These are phyloP conservation scores for Macropus fuliginosus DNA, from an alignment of 2,797 vertebrate genomes.

Conservation along the genomic window DNA sequence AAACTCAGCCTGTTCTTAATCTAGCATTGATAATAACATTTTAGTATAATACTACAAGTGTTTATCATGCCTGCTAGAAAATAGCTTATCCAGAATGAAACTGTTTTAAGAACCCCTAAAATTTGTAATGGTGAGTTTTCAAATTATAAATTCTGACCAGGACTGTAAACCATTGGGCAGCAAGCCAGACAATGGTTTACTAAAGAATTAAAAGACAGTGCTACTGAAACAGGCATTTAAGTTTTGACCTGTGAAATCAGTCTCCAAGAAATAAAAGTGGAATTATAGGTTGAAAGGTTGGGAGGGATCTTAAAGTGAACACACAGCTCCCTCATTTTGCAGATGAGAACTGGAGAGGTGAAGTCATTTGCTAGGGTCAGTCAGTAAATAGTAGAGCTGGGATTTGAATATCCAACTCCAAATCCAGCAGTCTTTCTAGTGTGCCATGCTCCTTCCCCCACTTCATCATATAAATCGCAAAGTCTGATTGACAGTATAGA, in stretches of 20 bases:
- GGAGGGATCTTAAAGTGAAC: background rate
- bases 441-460: background rate
- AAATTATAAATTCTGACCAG: background rate
- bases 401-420: background rate
- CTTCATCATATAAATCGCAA: background rate
- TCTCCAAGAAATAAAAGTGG: background rate
- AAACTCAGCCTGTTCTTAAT: conserved; percentile 52
- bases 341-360: background rate
- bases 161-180: background rate
- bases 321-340: background rate
- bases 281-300: background rate
- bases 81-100: conserved; percentile 17
- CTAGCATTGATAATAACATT: conserved; percentile 18
- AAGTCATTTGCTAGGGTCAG: background rate
- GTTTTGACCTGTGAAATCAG: background rate
- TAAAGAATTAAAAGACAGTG: background rate
- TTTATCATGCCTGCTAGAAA: conserved; percentile 29
- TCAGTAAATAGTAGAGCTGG: background rate
- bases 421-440: background rate
- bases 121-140: background rate
- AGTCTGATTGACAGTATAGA: background rate
- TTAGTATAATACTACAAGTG: conserved; percentile 55
- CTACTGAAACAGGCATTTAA: background rate
- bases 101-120: background rate
- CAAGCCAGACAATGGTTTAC: background rate